These are phyloP conservation scores for zebrafish (Danio rerio) DNA, from an alignment of 2,113 vertebrate species.

Conservation along the genomic window GRCz12tu NC_133184.1:25427001-25427500, in stretches of 20 bases:
- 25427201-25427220: too few species aligned
- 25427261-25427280: too few species aligned
- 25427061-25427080: slow-evolving; percentile 83
- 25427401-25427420: neutral
- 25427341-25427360: neutral
- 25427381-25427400: neutral
- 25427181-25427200: too few species aligned
- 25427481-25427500: neutral
- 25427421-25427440: neutral
- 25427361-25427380: neutral
- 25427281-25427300: neutral
- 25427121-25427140: slow-evolving; percentile 81
- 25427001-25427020: neutral
- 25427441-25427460: neutral
- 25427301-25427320: neutral
- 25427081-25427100: slow-evolving; percentile 54
- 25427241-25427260: too few species aligned
- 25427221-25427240: too few species aligned
- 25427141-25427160: slow-evolving; percentile 69
- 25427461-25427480: neutral
- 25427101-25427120: slow-evolving; percentile 73
- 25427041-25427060: slow-evolving; percentile 92
- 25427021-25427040: slow-evolving; percentile 20
- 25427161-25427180: too few species aligned
- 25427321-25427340: neutral